Evolutionary conservation across 1,140 invertebrate genomes (phyloP).

Genomic region (Luehdorfia chinensis): DNA sequence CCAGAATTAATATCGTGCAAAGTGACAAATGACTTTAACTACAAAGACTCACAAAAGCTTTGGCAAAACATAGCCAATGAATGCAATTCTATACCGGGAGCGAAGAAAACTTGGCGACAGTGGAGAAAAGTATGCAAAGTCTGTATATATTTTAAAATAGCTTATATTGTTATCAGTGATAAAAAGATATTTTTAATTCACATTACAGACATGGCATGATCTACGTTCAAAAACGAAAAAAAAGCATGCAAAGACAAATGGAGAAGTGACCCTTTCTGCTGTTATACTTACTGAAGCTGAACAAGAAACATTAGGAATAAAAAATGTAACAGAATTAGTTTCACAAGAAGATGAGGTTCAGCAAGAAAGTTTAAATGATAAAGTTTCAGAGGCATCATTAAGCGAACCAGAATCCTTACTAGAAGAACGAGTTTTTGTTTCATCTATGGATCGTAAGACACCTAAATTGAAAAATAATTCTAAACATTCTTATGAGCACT

Average conservation of each 20-base stretch:
- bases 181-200: background rate
- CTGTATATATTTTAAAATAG: background rate
- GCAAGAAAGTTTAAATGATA: constrained; percentile 37
- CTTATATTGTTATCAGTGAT: too few species aligned
- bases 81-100: constrained; percentile 58
- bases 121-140: constrained; percentile 58
- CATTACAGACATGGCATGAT: constrained; percentile 66
- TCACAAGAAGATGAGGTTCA: constrained; percentile 34
- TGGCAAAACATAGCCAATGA: constrained; percentile 61
- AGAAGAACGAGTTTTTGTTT: constrained; percentile 37
- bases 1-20: constrained; percentile 55
- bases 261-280: constrained; percentile 37
- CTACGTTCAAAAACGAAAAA: constrained; percentile 57
- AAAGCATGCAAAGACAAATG: constrained; percentile 39
- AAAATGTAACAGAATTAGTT: constrained; percentile 44
- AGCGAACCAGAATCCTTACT: constrained; percentile 48
- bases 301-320: constrained; percentile 46
- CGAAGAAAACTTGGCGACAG: constrained; percentile 62
- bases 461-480: constrained; percentile 32
- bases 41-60: constrained; percentile 51
- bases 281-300: constrained; percentile 40
- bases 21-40: constrained; percentile 52
- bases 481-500: constrained; percentile 37
- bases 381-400: constrained; percentile 30
- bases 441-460: constrained; percentile 16